These are phyloP conservation scores for Drosophila jambulina DNA, from an alignment of 1,140 invertebrate species.

Conservation along the genomic window DNA sequence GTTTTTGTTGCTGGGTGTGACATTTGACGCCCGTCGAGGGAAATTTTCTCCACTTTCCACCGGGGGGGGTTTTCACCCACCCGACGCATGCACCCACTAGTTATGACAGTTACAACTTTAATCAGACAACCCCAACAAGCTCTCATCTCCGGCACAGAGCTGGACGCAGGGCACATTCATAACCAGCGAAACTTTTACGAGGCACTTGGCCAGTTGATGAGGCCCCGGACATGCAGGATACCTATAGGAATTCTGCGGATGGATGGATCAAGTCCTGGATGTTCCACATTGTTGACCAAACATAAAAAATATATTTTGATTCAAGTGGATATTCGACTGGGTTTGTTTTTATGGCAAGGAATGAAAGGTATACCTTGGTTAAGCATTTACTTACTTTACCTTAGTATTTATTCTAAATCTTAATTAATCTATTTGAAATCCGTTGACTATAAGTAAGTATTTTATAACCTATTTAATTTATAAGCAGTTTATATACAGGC, in stretches of 20 bases:
- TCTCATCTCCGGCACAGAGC: background rate
- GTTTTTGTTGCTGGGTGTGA: slow-evolving; percentile 59
- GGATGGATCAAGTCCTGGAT: slow-evolving; percentile 12
- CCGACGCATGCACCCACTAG: slow-evolving; percentile 20
- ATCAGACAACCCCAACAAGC: slow-evolving; percentile 35
- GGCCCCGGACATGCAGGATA: slow-evolving; percentile 19
- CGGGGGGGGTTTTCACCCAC: background rate
- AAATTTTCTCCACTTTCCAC: slow-evolving; percentile 27
- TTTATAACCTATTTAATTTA: background rate
- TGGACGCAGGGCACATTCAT: slow-evolving; percentile 2
- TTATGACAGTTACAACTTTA: slow-evolving; percentile 60
- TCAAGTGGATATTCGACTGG: slow-evolving; percentile 1
- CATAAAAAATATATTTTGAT: slow-evolving; percentile 54
- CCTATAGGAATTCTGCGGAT: slow-evolving; percentile 17
- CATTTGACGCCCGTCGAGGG: slow-evolving; percentile 48
- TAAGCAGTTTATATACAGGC: background rate
- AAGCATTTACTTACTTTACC: background rate
- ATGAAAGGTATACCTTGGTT: background rate
- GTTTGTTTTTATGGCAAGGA: background rate
- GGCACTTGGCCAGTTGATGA: slow-evolving; percentile 55
- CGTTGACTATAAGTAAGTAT: background rate
- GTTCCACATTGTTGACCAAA: slow-evolving; percentile 71
- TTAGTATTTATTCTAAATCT: background rate
- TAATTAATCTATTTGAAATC: background rate
- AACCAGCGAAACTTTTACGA: slow-evolving; percentile 54